Conservation (phyloP, 2,797 vertebrate species). For the Florisuga fusca region DNA sequence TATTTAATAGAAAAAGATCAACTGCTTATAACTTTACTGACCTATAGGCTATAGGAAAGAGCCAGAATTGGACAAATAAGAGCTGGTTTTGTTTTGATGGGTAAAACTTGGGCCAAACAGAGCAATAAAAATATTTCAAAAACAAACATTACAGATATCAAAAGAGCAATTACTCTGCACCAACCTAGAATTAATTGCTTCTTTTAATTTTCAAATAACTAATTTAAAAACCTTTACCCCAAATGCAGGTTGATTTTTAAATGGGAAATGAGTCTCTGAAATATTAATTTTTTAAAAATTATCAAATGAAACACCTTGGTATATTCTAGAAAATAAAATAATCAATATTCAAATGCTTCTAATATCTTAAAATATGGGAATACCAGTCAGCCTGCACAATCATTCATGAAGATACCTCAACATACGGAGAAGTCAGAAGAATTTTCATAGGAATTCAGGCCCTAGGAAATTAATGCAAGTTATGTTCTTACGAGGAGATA, state of each 20-base stretch:
- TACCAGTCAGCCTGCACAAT: not conserved
- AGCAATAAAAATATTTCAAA: not conserved
- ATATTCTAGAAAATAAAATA: not conserved
- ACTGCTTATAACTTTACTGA: not conserved
- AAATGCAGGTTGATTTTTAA: not conserved
- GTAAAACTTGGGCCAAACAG: not conserved
- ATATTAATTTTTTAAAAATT: not conserved
- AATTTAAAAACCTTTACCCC: not conserved
- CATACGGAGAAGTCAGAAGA: not conserved
- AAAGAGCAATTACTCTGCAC: not conserved
- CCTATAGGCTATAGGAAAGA: not conserved
- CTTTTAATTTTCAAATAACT: slow-evolving; percentile 43
- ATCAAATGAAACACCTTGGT: not conserved
- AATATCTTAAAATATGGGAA: not conserved
- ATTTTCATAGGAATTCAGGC: not conserved
- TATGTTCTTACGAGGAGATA: not conserved
- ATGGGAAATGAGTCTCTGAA: not conserved
- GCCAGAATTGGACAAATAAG: not conserved
- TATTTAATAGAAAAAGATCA: slow-evolving; percentile 61
- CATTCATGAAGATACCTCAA: not conserved
- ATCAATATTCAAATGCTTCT: not conserved
- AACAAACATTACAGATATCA: not conserved
- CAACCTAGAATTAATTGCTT: not conserved
- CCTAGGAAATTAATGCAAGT: not conserved
- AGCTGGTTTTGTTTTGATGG: not conserved